Evolutionary conservation across 2,113 vertebrate genomes (phyloP).

Genomic region (Rhinichthys klamathensis): DNA sequence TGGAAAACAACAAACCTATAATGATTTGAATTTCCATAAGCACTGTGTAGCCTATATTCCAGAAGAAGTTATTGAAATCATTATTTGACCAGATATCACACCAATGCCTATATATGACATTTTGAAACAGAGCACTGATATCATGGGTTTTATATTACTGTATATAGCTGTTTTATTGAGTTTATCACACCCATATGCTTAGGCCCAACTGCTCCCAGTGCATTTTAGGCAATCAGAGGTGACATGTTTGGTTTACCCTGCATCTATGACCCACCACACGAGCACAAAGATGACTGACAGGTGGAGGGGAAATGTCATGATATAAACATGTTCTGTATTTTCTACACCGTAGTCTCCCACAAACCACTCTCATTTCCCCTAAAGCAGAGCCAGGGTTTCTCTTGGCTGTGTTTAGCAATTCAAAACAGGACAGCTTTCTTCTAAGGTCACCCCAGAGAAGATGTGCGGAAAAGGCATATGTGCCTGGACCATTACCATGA

Average conservation of each 20-base stretch:
- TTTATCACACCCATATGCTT: conserved; percentile 18
- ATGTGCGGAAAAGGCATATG: neutral
- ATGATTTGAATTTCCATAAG: too few species aligned
- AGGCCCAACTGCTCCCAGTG: conserved; percentile 2
- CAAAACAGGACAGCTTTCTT: conserved; percentile 11
- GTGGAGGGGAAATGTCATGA: conserved; percentile 37
- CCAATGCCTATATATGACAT: neutral
- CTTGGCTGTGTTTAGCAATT: neutral
- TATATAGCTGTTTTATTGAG: conserved; percentile 8
- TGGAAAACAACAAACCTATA: neutral
- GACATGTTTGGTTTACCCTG: conserved; percentile 31
- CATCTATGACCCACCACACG: conserved; percentile 13
- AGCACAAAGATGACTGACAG: conserved; percentile 38
- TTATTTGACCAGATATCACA: neutral
- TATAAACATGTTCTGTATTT: conserved; percentile 28
- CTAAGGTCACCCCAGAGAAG: conserved; percentile 12
- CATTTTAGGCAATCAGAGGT: conserved; percentile 28
- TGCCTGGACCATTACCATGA: neutral
- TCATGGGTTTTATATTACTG: neutral
- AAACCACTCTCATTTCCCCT: conserved; percentile 1
- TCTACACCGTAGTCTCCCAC: neutral
- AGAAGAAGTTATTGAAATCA: too few species aligned
- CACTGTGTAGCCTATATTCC: too few species aligned
- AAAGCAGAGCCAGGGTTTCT: neutral
- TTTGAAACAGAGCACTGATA: neutral